Conservation (phyloP, 2,797 vertebrate genomes). For the Prunella strophiata region DNA sequence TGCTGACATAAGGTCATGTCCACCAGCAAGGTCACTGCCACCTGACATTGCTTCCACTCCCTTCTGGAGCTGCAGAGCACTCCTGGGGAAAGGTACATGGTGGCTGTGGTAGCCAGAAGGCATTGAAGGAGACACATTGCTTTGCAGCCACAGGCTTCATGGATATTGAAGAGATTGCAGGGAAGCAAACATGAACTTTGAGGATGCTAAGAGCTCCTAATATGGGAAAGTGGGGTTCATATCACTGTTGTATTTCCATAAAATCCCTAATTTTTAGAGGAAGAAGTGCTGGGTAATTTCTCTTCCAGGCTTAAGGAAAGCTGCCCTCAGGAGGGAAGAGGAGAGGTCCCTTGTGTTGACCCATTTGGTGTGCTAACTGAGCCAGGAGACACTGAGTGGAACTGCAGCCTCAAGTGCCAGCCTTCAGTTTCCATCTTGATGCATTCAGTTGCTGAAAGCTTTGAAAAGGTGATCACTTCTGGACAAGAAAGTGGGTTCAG, state of each 20-base stretch:
- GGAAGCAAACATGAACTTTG: neutral
- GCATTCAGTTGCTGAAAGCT: neutral
- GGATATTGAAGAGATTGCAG: neutral
- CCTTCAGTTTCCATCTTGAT: neutral
- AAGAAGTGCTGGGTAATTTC: neutral
- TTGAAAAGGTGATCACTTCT: neutral
- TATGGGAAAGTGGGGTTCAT: neutral
- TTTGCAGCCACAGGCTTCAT: neutral
- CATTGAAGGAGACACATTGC: neutral
- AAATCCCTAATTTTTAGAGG: neutral
- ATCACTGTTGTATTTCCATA: neutral
- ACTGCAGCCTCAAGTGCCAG: neutral
- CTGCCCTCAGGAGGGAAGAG: neutral
- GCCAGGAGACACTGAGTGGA: neutral
- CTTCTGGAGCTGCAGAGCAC: neutral
- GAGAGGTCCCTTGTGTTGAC: neutral
- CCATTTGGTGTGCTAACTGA: neutral
- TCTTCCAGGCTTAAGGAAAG: neutral
- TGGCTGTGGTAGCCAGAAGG: neutral
- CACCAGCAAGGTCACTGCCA: neutral
- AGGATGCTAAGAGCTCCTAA: neutral
- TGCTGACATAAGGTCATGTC: neutral
- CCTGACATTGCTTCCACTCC: neutral
- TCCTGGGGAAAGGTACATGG: neutral
- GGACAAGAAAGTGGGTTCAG: neutral